A percentile compares a stretch with the other conserved stretches of the same genome.
Conservation (phyloP, 2,113 vertebrate species). For the Ceyx margarethae region DNA sequence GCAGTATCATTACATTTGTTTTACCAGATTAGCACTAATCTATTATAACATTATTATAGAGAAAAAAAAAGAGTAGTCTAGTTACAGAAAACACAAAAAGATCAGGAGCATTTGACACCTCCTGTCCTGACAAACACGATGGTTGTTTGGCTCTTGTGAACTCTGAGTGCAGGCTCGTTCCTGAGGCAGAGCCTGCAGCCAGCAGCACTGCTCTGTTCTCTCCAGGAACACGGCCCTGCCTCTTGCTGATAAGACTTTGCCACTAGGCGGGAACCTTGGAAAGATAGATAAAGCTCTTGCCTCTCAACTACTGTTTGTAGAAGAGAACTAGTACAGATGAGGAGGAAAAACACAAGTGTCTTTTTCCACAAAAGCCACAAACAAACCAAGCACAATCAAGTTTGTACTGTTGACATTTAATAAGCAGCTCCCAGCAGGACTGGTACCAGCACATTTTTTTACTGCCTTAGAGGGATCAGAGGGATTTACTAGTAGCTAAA, state of each 20-base stretch:
- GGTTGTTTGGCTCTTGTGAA: not conserved
- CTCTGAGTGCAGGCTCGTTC: not conserved
- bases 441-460: not conserved
- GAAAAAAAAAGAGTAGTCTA: not conserved
- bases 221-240: not conserved
- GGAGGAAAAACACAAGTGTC: not conserved
- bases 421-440: not conserved
- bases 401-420: not conserved
- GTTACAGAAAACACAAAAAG: not conserved
- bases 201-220: not conserved
- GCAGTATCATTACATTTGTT: not conserved
- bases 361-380: not conserved
- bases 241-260: constrained; percentile 35
- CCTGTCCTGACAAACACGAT: not conserved
- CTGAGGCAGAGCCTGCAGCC: not conserved
- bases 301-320: not conserved
- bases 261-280: constrained; percentile 47
- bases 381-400: not conserved
- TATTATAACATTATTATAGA: not conserved
- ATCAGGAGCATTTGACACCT: not conserved
- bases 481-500: not conserved
- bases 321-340: not conserved
- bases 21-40: not conserved
- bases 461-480: not conserved
- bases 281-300: not conserved